Evolutionary conservation across 2,113 vertebrate genomes (phyloP), one percentile per base, ranked within the genome.

Genomic region (Alosa alosa): DNA sequence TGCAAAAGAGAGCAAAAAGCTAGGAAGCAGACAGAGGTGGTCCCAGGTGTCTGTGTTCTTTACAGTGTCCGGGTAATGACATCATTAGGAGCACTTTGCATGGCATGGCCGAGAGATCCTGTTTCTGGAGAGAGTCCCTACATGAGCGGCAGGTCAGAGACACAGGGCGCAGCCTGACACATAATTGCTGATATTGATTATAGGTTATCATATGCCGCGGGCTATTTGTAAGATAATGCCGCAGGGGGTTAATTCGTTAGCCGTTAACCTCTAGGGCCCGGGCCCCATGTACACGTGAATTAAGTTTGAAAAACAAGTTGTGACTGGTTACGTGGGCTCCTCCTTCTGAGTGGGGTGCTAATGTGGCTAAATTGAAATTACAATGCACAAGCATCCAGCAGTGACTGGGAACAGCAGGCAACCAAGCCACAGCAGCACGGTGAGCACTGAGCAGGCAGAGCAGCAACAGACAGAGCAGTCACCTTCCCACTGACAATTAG

Each of bases 151-250:
- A 91, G 95, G 95, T 96, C 95, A 95, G 84, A 90, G 94, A 94
- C 94, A 93, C 89, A 88, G 93, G 93, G 92, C 93, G 89, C 91
- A 87, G 90, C 89, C 94, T 94, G 94, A 95, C 94, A 95, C 88
- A 88, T 95, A 96, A 96, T 96, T 95, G 95, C 90, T 91, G 89
- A 93, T 96, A 96, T 95, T 95, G 95, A 96, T 96, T 96, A 95
- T 96, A 96, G 94, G 94, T 96, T 96, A 95, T 96, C 94, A 94
- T 95, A 93, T 94, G 94, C 93, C 93, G 92, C 86, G 1, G 93
- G 93, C 94, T 94, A 94, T 95, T 95, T 95, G 94, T 92, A 94
- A 94, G 95, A 94, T 95, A 95, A 95, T 93, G 93, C 94, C 91
- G 86, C 90, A 94, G 94, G 94, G 94, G 94, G 95, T 95, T 95